Conservation (phyloP, 2,888 invertebrate genomes). For the Stenodema calcarata region DNA sequence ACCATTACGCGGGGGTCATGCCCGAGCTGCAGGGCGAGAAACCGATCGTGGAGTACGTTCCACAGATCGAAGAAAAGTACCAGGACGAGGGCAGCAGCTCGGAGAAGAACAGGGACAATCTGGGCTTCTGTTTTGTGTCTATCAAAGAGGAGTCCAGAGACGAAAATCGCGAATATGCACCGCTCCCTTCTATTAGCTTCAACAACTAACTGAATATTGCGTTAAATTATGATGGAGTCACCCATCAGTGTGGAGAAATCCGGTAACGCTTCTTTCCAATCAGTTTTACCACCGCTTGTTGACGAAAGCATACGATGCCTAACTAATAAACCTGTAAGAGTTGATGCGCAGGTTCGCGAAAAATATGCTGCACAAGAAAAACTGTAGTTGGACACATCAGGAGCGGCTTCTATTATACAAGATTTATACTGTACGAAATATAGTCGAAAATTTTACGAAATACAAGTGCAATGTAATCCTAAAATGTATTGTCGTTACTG, state of each 20-base stretch:
- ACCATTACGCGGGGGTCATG: slow-evolving; percentile 62
- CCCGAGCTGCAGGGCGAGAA: slow-evolving; percentile 58
- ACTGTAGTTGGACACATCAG: no score
- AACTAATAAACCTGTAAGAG: no score
- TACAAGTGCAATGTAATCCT: no score
- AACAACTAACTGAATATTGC: slow-evolving; percentile 45
- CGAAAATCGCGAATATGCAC: slow-evolving; percentile 49
- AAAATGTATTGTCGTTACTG: no score
- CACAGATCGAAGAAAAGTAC: slow-evolving; percentile 49
- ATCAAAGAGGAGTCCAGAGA: slow-evolving; percentile 52
- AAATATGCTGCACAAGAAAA: no score
- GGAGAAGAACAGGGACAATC: slow-evolving; percentile 47
- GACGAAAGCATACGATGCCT: no score
- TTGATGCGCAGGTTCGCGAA: no score
- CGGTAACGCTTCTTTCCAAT: not conserved
- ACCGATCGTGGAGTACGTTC: slow-evolving; percentile 59
- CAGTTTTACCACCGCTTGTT: no score
- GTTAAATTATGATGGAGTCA: not conserved
- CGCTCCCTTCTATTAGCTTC: slow-evolving; percentile 52
- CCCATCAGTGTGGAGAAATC: not conserved
- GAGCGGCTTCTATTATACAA: no score
- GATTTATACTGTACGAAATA: no score
- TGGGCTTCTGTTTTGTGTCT: slow-evolving; percentile 53
- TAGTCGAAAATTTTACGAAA: no score
- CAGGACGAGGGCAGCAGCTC: slow-evolving; percentile 43